Percentiles rank a stretch among this genome's conserved stretches.
phyloP scores from a whole-genome alignment of 2,888 invertebrate species.

The Parochlus steinenii region DNA sequence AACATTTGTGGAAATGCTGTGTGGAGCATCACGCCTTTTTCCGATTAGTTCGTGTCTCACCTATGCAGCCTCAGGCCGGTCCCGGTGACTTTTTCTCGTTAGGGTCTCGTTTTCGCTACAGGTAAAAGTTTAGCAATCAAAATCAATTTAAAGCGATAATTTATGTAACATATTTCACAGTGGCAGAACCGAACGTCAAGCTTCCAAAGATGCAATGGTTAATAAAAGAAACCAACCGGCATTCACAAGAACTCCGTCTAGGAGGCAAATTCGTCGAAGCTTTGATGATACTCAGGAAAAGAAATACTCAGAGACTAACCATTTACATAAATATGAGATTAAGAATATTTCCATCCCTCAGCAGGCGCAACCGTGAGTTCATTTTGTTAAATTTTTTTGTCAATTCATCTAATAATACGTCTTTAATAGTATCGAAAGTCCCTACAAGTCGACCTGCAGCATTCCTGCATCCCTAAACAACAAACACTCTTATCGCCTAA shows the following conservation, averaged over 20 bases:
- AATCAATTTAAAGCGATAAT: conserved; percentile 4
- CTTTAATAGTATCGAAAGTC: conserved; percentile 29
- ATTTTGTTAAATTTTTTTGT: conserved; percentile 14
- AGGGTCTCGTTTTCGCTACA: conserved; percentile 64
- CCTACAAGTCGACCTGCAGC: conserved; percentile 35
- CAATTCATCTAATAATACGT: conserved; percentile 6
- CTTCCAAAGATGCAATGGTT: conserved; percentile 28
- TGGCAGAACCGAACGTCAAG: conserved; percentile 42
- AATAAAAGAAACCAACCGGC: conserved; percentile 45
- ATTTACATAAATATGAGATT: conserved; percentile 25
- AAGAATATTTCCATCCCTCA: conserved; percentile 40
- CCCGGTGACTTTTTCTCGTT: conserved; percentile 60
- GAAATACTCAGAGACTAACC: conserved; percentile 31
- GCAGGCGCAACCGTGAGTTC: conserved; percentile 35
- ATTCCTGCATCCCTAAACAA: conserved; percentile 32
- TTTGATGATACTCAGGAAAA: conserved; percentile 38
- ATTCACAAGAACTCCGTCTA: conserved; percentile 62
- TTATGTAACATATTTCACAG: no score
- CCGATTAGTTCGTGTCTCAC: conserved; percentile 65
- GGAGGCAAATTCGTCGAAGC: conserved; percentile 52
- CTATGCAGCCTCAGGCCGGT: conserved; percentile 38
- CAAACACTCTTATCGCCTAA: conserved; percentile 23
- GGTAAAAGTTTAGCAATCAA: conserved; percentile 32
- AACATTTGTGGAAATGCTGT: conserved; percentile 92
- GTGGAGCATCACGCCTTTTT: conserved; percentile 92